These are phyloP conservation scores for Ceratina calcarata DNA, from an alignment of 1,140 invertebrate species.

Conservation along the genomic window DNA sequence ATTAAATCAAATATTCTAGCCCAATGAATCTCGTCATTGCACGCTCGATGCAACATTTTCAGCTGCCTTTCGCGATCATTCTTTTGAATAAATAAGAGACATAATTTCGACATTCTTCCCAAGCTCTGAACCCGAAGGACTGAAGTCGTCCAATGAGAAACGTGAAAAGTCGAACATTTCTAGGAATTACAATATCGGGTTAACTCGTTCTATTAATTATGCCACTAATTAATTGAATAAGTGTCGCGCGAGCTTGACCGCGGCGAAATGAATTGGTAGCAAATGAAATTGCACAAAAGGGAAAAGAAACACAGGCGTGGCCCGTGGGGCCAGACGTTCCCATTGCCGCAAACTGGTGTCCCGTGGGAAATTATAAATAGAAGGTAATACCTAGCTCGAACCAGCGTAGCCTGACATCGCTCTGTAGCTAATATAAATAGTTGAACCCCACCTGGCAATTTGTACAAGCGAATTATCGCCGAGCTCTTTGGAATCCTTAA, in stretches of 20 bases:
- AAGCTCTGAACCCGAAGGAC: no score
- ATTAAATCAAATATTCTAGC: no score
- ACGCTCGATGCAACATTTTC: no score
- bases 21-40: no score
- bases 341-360: slow-evolving; percentile 13
- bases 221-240: slow-evolving; percentile 25
- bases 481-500: neutral
- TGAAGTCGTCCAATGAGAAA: no score
- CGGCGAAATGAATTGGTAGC: slow-evolving; percentile 24
- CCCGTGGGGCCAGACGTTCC: neutral
- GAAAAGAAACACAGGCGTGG: slow-evolving; percentile 13
- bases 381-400: slow-evolving; percentile 3
- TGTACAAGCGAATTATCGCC: slow-evolving; percentile 12
- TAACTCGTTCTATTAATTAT: slow-evolving; percentile 19
- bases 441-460: slow-evolving; percentile 20
- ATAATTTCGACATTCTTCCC: no score
- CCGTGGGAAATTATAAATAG: slow-evolving; percentile 51
- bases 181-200: neutral
- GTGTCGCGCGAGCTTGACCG: neutral
- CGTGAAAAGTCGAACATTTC: neutral
- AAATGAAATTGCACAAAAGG: slow-evolving; percentile 39
- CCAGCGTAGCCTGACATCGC: neutral
- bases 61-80: no score
- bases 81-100: no score
- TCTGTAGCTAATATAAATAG: slow-evolving; percentile 35